Conservation (phyloP, 1,140 invertebrate genomes). For the Plodia interpunctella region DNA sequence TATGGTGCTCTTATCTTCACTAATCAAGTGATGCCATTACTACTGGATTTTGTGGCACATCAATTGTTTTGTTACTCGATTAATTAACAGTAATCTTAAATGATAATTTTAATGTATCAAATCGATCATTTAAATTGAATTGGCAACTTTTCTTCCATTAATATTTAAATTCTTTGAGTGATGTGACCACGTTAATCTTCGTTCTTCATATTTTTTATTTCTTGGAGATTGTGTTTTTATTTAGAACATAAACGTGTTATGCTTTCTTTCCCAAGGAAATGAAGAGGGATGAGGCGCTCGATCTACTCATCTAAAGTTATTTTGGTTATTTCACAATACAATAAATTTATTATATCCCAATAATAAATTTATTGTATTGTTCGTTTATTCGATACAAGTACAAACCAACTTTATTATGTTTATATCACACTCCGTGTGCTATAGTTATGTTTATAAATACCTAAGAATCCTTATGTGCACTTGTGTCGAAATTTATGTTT, state of each 20-base stretch:
- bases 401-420: neutral
- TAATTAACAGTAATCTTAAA: no score
- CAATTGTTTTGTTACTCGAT: neutral
- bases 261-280: conserved; percentile 50
- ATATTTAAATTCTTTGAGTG: conserved; percentile 2
- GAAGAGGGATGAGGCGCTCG: conserved; percentile 20
- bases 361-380: conserved; percentile 29
- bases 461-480: neutral
- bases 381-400: conserved; percentile 16
- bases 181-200: conserved; percentile 10
- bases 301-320: conserved; percentile 17
- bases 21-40: conserved; percentile 32
- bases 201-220: neutral
- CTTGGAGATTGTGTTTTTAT: neutral
- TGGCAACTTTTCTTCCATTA: no score
- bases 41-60: conserved; percentile 32
- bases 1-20: neutral
- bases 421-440: neutral
- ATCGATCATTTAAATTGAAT: no score
- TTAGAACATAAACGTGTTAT: conserved; percentile 34
- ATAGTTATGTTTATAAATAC: neutral
- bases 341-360: conserved; percentile 30
- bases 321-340: conserved; percentile 29
- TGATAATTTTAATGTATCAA: no score
- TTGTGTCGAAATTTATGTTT: conserved; percentile 17